These are phyloP conservation scores for Gymnothorax javanicus DNA, from an alignment of 2,797 vertebrate genomes.

Conservation along the genomic window DNA sequence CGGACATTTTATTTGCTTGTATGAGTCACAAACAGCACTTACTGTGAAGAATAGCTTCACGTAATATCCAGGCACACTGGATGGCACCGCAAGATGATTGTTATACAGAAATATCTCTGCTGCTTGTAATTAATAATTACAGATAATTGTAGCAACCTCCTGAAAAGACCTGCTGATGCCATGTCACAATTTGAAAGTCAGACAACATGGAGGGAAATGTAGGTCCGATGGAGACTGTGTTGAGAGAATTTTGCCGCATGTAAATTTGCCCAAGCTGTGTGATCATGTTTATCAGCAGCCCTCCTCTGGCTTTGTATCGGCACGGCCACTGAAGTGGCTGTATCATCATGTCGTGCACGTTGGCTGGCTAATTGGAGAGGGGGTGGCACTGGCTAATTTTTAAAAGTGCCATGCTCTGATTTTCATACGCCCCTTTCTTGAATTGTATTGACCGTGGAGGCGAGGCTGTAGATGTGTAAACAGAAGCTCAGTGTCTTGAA, in stretches of 20 bases:
- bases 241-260: not conserved
- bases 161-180: not conserved
- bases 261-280: not conserved
- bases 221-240: not conserved
- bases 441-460: not conserved
- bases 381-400: not conserved
- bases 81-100: not conserved
- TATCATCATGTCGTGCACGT: constrained; percentile 12
- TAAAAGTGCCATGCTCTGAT: not conserved
- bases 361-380: not conserved
- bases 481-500: not conserved
- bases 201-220: not conserved
- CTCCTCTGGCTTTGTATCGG: not conserved
- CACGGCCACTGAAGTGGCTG: not conserved
- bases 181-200: not conserved
- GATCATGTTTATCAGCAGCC: not conserved
- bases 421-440: not conserved
- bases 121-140: not conserved
- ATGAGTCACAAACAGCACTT: not conserved
- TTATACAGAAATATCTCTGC: not conserved
- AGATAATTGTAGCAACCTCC: not conserved
- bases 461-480: not conserved
- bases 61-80: not conserved
- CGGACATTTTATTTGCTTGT: not conserved
- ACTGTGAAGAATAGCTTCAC: not conserved